Evolutionary conservation across 2,888 invertebrate species (phyloP).

Genomic region (Torymus auratus): DNA sequence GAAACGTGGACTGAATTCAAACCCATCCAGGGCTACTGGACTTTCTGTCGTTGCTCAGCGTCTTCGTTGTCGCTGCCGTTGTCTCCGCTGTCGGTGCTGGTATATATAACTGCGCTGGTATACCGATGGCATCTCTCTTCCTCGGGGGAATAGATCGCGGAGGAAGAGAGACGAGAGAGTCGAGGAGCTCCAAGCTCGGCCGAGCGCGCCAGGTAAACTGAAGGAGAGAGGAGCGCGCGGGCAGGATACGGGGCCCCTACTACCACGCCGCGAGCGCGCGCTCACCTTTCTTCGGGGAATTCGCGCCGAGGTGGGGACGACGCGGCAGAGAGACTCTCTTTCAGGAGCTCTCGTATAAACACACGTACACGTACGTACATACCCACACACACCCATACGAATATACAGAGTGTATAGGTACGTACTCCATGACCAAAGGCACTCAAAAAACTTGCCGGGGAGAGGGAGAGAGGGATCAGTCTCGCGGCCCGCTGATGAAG

Average conservation of each 20-base stretch:
- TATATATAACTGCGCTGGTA: too few relatives aligned
- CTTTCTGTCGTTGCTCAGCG: neutral
- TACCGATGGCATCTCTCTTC: too few relatives aligned
- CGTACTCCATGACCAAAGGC: conserved; percentile 16
- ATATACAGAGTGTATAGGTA: neutral
- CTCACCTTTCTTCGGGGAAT: conserved; percentile 57
- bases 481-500: conserved; percentile 18
- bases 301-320: conserved; percentile 41
- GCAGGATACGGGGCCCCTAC: conserved; percentile 33
- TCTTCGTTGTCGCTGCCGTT: too few relatives aligned
- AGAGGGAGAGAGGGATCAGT: conserved; percentile 32
- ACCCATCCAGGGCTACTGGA: conserved; percentile 80
- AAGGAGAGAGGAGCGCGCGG: conserved; percentile 41
- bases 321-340: conserved; percentile 16
- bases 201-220: conserved; percentile 55
- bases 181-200: conserved; percentile 34
- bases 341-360: conserved; percentile 9
- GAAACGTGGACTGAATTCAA: conserved; percentile 86
- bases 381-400: too few relatives aligned
- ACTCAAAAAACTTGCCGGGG: conserved; percentile 51
- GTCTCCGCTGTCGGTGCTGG: too few relatives aligned
- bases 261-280: neutral
- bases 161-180: neutral
- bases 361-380: too few relatives aligned
- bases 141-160: too few relatives aligned